Evolutionary conservation across 1,140 invertebrate genomes (phyloP).

Genomic region (Drosophila orena): DNA sequence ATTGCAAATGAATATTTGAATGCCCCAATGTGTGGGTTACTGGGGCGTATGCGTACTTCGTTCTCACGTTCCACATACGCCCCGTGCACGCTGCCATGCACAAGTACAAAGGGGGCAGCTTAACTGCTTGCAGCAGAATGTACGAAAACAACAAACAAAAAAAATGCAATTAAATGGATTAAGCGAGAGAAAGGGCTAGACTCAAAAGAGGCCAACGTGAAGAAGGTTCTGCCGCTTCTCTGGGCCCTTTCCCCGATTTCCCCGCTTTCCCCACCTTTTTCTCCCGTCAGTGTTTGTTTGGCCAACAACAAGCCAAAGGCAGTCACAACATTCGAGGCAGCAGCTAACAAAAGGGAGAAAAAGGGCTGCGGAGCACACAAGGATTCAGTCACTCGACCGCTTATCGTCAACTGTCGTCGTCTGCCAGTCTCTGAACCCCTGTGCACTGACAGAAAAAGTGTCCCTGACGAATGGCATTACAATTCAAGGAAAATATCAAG

Average conservation of each 20-base stretch:
- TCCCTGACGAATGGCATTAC: too few relatives aligned
- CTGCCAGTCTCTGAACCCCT: conserved; percentile 42
- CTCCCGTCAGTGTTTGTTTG: conserved; percentile 43
- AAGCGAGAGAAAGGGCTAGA: conserved; percentile 37
- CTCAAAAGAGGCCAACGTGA: conserved; percentile 63
- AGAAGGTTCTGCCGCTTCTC: conserved; percentile 23
- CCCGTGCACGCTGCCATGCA: conserved; percentile 37
- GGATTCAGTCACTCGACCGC: conserved; percentile 59
- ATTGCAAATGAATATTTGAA: conserved; percentile 55
- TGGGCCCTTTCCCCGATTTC: not conserved
- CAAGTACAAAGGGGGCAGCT: conserved; percentile 37
- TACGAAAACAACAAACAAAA: too few relatives aligned
- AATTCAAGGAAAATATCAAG: too few relatives aligned
- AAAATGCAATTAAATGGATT: conserved; percentile 75
- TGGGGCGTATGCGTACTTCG: conserved; percentile 62
- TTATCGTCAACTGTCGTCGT: conserved; percentile 72
- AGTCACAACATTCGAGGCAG: conserved; percentile 57
- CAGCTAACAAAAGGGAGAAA: not conserved
- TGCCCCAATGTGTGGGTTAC: conserved; percentile 29
- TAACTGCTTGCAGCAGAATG: conserved; percentile 27
- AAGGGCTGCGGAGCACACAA: conserved; percentile 11
- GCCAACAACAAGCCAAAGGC: conserved; percentile 58
- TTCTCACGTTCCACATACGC: conserved; percentile 43
- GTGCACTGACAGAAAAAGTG: conserved; percentile 5
- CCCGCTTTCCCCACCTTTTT: not conserved